Evolutionary conservation across 1,140 invertebrate species (phyloP), one percentile per base, ranked within the genome.

Genomic region (Acromyrmex charruanus): DNA sequence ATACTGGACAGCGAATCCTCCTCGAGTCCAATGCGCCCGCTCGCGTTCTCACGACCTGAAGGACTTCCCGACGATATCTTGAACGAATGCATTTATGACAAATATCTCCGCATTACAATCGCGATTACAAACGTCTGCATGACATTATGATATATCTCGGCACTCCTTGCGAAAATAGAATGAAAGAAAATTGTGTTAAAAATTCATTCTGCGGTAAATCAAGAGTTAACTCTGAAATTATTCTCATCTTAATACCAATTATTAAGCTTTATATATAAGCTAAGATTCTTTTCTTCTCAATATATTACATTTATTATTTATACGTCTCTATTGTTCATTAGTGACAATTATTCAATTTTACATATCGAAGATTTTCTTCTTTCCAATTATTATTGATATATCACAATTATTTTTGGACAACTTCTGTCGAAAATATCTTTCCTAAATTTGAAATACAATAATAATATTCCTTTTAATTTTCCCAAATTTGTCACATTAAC

Each of bases 1-100:
- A 92, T 91, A 86, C 86, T 86, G 86, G 85, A 86, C 84, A 85
- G 71, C 87, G 25, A 25, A 25, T 68, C 44, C 75, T 75, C 63
- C 77, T 59, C 87, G 88, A 88, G 87, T 77, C 69, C 89, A 86
- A 89, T 84, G 85, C 55, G 89, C 84, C 12, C 88, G 92, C 90
- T 92, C 88, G 87, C 87, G 88, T 93, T 93, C 92, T 93, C 92
- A 93, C 92, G 92, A 91, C 88, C 91, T 84, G 10, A 65, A 53
- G 59, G 72, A 77, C 39, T 75, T 61, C 53, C 81, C 77, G 58
- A 53, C 68, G 53, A 74, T 71, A 66, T 72, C 31, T 71, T 31
- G 18, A 80, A 61, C 31, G 31, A 87, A 55, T 14, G 25, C 51
- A 59, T 87, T 84, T 49, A 39, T 72, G 69, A 84, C 53, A 35